Base-by-base conservation (phyloP, 2,113 vertebrate species). In the Narcine bancroftii region DNA sequence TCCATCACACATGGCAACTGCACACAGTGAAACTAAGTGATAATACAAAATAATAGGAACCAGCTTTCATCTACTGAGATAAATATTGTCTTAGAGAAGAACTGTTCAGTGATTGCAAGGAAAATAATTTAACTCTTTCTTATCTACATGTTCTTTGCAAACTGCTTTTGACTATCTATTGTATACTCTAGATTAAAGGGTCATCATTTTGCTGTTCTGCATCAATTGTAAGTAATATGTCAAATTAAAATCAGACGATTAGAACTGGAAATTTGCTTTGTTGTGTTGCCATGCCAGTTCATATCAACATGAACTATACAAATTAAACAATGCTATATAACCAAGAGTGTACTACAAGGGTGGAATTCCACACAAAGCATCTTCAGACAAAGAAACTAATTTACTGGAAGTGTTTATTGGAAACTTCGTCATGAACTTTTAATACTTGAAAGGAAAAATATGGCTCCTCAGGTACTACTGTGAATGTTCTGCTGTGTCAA, bases 31-130 rank as follows among this genome's bases (percentile, higher is more conserved):
- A 92, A 77, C 47, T 71, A 65, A 69, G 5, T 15, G 21, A 87
- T 71, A 50, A 93, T 92, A 93, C 39, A 50, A 83, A 94, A 81
- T 94, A 93, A 94, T 92, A 92, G 83, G 73, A 95, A 94, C 87
- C 93, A 95, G 66, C 92, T 92, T 94, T 93, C 93, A 92, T 87
- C 93, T 95, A 95, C 94, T 91, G 89, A 91, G 89, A 47, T 66
- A 45, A 91, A 91, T 69, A 24, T 33, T 45, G 39, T 71, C 89
- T 53, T 29, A 6, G 39, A 69, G 56, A 42, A 69, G 42, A 45
- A 91, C 63, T 13, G 71, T 26, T 29, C 2, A 69, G 26, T 69
- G 10, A 69, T 26, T 91, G 65, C 39, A 91, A 24, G 11, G 24
- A 24, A 39, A 71, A 69, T 10, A 26, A 91, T 42, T 89, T 89